Percentiles rank a stretch among this genome's conserved stretches.
Evolutionary conservation across 2,113 vertebrate species (phyloP).

Genomic region (Apodemus sylvaticus): DNA sequence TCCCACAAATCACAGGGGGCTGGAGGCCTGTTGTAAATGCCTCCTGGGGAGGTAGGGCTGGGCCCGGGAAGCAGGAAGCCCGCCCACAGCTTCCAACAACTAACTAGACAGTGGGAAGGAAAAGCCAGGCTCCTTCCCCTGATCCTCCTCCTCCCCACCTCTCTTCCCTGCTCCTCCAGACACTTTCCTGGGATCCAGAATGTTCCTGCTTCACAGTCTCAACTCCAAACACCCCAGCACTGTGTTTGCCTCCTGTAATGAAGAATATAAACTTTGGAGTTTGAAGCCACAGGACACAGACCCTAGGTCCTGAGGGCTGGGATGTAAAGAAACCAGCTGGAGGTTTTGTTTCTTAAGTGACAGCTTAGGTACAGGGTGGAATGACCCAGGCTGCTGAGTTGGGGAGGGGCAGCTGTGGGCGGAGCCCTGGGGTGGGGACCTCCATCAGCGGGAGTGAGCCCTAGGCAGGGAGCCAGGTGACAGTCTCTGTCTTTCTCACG

Average conservation of each 20-base stretch:
- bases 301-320: background rate
- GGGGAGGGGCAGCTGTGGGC: background rate
- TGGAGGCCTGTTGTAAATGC: constrained; percentile 46
- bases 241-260: fast-evolving
- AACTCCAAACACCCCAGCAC: background rate
- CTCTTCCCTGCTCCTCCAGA: background rate
- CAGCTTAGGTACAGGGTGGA: background rate
- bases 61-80: background rate
- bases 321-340: background rate
- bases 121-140: background rate
- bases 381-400: background rate
- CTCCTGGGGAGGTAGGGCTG: constrained; percentile 46
- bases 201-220: background rate
- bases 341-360: background rate
- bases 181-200: background rate
- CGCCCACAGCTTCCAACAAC: background rate
- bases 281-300: background rate
- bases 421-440: background rate
- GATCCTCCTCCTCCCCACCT: too few species aligned
- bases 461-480: background rate
- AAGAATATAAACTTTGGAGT: background rate
- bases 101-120: background rate
- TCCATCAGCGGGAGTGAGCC: background rate
- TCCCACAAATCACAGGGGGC: constrained; percentile 68
- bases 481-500: background rate